phyloP scores from a whole-genome alignment of 2,113 vertebrate genomes.

The Hippopotamus amphibius region DNA sequence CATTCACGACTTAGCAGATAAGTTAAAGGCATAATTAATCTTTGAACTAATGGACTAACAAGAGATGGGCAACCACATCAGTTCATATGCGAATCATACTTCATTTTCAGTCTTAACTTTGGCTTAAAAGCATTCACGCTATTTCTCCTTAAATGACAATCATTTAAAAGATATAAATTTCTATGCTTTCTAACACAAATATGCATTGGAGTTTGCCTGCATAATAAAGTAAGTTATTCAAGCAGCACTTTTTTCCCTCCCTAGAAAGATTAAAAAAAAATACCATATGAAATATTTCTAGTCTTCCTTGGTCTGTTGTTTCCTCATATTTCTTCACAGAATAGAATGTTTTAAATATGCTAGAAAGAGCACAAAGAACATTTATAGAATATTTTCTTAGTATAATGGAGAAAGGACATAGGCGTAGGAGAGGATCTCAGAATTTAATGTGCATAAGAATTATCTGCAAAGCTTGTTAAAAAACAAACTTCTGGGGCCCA shows the following conservation, averaged over 20 bases:
- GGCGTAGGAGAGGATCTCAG: not conserved
- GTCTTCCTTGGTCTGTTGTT: not conserved
- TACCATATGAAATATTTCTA: not conserved
- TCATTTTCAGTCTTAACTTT: constrained; percentile 39
- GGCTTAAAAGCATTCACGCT: not conserved
- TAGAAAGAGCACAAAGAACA: not conserved
- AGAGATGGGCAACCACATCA: not conserved
- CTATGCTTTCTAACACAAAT: not conserved
- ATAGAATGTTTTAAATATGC: not conserved
- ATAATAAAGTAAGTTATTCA: constrained; percentile 35
- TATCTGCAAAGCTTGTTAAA: not conserved
- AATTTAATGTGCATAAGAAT: not conserved
- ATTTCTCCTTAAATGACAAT: constrained; percentile 9
- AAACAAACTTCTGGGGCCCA: not conserved
- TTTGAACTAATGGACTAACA: not conserved
- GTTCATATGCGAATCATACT: constrained; percentile 7
- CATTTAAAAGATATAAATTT: not conserved
- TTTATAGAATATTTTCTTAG: not conserved
- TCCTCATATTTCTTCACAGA: not conserved
- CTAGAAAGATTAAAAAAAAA: not conserved
- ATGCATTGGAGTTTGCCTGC: not conserved
- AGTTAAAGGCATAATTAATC: constrained; percentile 34
- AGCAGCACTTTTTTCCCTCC: not conserved
- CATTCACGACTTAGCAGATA: not conserved
- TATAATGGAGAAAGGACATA: not conserved